phyloP scores from a whole-genome alignment of 2,113 vertebrate genomes.

The Salminus brasiliensis region DNA sequence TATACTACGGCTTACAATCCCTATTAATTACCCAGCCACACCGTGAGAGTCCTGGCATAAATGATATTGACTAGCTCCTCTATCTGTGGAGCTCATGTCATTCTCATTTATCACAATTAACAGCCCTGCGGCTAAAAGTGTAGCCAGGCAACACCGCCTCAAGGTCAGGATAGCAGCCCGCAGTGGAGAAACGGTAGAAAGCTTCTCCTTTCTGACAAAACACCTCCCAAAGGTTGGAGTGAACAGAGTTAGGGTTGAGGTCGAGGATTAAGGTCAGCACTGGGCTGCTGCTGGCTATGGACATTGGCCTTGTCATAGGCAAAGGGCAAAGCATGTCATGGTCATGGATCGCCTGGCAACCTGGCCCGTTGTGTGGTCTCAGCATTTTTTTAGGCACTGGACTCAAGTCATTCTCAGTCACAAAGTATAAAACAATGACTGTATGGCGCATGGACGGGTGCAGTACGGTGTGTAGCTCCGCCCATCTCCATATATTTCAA shows the following conservation, averaged over 20 bases:
- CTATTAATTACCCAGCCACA: constrained; percentile 43
- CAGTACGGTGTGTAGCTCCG: too few species aligned
- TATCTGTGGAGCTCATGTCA: constrained; percentile 37
- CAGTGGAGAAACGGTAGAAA: background rate
- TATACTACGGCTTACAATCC: background rate
- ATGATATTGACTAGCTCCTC: constrained; percentile 39
- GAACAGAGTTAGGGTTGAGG: constrained; percentile 4
- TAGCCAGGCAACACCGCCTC: constrained; percentile 15
- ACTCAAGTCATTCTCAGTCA: too few species aligned
- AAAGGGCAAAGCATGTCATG: background rate
- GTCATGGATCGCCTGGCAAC: background rate
- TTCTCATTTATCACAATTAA: constrained; percentile 55
- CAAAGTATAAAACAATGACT: too few species aligned
- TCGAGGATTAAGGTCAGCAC: background rate
- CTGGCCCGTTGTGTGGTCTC: too few species aligned
- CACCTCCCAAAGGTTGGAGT: background rate
- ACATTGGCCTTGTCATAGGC: background rate
- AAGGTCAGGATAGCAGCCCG: constrained; percentile 29
- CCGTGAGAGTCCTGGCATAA: constrained; percentile 19
- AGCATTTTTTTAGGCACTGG: too few species aligned
- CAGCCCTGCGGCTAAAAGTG: constrained; percentile 5
- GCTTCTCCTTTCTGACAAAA: background rate
- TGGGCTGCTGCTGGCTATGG: background rate
- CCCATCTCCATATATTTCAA: too few species aligned
- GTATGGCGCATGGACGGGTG: too few species aligned